Conservation (phyloP, 1,140 invertebrate species). For the Hypothenemus hampei region DNA sequence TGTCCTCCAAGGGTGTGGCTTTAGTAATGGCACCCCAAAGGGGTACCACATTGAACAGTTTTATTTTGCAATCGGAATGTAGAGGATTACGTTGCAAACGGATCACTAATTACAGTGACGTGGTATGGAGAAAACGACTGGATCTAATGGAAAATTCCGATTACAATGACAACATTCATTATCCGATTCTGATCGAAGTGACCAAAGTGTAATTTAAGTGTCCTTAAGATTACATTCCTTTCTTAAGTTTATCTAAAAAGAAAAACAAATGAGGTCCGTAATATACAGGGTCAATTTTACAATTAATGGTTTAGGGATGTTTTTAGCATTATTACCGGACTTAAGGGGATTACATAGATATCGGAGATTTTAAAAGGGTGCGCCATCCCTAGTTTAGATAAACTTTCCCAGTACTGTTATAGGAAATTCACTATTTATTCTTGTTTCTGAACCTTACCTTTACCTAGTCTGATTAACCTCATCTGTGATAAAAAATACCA, state of each 20-base stretch:
- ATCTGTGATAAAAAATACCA: slow-evolving; percentile 47
- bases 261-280: no score
- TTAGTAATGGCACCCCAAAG: slow-evolving; percentile 73
- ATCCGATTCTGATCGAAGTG: slow-evolving; percentile 59
- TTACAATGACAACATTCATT: slow-evolving; percentile 65
- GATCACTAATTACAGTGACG: slow-evolving; percentile 56
- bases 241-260: no score
- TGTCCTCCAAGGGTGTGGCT: slow-evolving; percentile 61
- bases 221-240: no score
- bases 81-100: slow-evolving; percentile 56
- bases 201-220: slow-evolving; percentile 47
- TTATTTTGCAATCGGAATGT: slow-evolving; percentile 56
- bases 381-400: no score
- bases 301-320: no score
- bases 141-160: slow-evolving; percentile 52
- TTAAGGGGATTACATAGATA: no score
- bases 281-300: no score
- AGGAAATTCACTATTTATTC: no score
- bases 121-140: slow-evolving; percentile 63
- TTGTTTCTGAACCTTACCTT: no score
- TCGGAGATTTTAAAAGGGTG: no score
- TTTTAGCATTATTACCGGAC: no score
- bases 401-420: no score
- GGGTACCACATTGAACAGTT: slow-evolving; percentile 65
- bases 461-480: slow-evolving; percentile 44